Conservation (phyloP, 2,888 invertebrate species). For the Frankliniella intonsa region DNA sequence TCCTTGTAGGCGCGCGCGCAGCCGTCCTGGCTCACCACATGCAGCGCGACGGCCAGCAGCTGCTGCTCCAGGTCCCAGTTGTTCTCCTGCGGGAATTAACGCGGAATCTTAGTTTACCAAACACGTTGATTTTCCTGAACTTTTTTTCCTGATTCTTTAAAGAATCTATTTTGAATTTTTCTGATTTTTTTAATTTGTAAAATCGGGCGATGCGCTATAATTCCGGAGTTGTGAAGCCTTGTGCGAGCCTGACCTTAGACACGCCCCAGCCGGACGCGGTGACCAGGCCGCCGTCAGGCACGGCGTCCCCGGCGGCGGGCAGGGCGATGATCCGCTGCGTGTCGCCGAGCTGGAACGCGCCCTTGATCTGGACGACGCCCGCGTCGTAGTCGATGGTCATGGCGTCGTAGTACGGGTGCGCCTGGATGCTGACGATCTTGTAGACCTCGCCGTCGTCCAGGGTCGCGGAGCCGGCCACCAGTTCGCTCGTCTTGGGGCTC, state of each 20-base stretch:
- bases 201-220: too few species aligned
- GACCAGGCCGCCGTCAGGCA: background rate
- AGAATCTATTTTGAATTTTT: too few species aligned
- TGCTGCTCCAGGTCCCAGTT: conserved; percentile 3
- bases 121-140: background rate
- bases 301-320: background rate
- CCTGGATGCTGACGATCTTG: background rate
- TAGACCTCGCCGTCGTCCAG: background rate
- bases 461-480: background rate
- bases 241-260: background rate
- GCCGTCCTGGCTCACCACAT: background rate
- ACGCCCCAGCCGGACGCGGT: conserved; percentile 18
- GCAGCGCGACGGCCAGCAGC: background rate
- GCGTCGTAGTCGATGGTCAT: conserved; percentile 19
- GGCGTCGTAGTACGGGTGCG: conserved; percentile 1
- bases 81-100: background rate
- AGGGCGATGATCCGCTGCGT: background rate
- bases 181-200: background rate
- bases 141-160: background rate
- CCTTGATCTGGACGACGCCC: background rate
- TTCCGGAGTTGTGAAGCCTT: too few species aligned
- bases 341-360: background rate
- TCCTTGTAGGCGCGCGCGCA: conserved; percentile 1
- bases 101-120: background rate
- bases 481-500: background rate